Base-by-base conservation (phyloP, 2,113 vertebrate species). In the Siniperca chuatsi region DNA sequence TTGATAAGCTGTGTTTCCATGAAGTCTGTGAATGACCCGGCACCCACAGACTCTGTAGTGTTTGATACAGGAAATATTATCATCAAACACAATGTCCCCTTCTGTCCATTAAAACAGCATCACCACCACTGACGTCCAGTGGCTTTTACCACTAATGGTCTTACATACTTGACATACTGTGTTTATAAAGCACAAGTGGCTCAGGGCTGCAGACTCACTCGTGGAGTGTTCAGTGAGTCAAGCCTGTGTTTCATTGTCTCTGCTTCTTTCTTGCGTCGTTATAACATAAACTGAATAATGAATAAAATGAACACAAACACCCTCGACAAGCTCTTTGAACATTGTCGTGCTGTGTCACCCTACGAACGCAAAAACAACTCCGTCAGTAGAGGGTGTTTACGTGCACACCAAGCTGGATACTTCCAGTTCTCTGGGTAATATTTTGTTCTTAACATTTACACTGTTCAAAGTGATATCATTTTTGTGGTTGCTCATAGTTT, bases 91-190 rank as follows among this genome's bases (percentile, higher is more conserved):
- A 86, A 48, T 42, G 82, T 54, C 37, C 35, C n/a, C 8, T 40
- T 69, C 68, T 82, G 48, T 75, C n/a, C 18, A 0, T 6, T 75
- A 8, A 54, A 65, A 23, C 35, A 10, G 23, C 77, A 5, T 67
- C 74, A 6, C 50, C 62, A 4, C 58, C 44, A 0, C 55, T 77
- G 79, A 46, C 52, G 25, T 82, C 61, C 62, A 11, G 23, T 3
- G 82, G 55, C 65, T 83, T 87, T 85, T 37, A 89, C 72, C 76
- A 5, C 82, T 87, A 75, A 78, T 68, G 65, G 29, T 20, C 48
- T 57, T 0, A 33, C 61, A 69, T 68, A 42, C 69, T 83, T 77
- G 75, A 86, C 25, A 62, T 23, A 6, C 23, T 65, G 66, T 84
- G 78, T 86, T 87, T 89, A 78, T 62, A 57, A 73, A 82, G 74